A percentile compares a stretch with the other conserved stretches of the same genome.
Evolutionary conservation across 2,113 vertebrate species (phyloP).

Genomic region (Sorex fumeus): DNA sequence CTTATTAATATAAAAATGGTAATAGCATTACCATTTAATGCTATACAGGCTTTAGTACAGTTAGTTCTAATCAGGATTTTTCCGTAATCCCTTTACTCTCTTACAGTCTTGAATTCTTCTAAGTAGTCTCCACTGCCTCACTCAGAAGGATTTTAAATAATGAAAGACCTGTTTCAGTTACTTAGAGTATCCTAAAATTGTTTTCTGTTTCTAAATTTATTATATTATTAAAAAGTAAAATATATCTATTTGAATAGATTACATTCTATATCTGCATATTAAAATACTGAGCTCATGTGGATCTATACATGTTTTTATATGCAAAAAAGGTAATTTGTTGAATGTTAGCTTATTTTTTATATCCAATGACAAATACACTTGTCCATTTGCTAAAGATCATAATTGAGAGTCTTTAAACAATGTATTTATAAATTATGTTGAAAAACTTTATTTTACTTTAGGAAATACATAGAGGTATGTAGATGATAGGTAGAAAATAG

Average conservation of each 20-base stretch:
- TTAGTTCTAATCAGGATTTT: neutral
- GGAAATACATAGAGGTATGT: neutral
- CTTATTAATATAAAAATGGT: neutral
- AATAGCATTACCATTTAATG: neutral
- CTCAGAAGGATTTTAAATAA: constrained; percentile 70
- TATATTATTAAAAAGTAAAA: constrained; percentile 56
- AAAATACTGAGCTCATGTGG: neutral
- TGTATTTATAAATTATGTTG: neutral
- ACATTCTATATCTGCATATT: neutral
- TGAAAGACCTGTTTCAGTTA: constrained; percentile 42
- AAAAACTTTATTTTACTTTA: neutral
- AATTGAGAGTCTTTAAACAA: neutral
- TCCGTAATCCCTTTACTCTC: neutral
- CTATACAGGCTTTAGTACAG: neutral
- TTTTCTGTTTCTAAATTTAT: constrained; percentile 30
- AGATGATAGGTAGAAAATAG: neutral
- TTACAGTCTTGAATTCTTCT: neutral
- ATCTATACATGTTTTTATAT: neutral
- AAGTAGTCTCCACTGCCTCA: constrained; percentile 58
- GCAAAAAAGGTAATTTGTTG: neutral
- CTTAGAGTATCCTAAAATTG: constrained; percentile 45
- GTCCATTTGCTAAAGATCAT: neutral
- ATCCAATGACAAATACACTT: neutral
- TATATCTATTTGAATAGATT: constrained; percentile 17
- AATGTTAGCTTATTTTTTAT: neutral